Conservation (phyloP, 2,888 invertebrate species). For the Timema podura region DNA sequence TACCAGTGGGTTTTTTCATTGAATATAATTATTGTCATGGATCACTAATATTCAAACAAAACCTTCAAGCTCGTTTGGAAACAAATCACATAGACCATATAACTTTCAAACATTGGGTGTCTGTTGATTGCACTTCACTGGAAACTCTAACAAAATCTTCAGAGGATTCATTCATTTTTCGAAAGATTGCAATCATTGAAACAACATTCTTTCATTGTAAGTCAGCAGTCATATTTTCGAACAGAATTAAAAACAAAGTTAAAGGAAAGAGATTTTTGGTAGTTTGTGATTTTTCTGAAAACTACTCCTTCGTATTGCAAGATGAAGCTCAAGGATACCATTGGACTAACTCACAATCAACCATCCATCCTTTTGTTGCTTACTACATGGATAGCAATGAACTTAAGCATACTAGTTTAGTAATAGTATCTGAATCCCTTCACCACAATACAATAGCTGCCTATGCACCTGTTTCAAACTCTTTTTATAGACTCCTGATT, state of each 20-base stretch:
- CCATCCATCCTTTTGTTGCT: background rate
- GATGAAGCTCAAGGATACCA: slow-evolving; percentile 6
- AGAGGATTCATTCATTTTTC: slow-evolving; percentile 2
- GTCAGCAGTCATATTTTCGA: background rate
- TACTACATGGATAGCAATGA: too few species aligned
- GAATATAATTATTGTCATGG: background rate
- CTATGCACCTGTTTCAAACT: too few species aligned
- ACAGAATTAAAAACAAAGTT: background rate
- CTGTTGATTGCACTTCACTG: background rate
- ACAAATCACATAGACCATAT: background rate
- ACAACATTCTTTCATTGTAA: slow-evolving; percentile 7
- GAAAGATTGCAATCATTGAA: background rate
- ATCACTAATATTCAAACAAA: background rate
- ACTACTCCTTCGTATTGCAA: slow-evolving; percentile 5
- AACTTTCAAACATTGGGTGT: slow-evolving; percentile 2
- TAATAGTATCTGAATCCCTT: too few species aligned
- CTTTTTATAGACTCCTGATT: too few species aligned
- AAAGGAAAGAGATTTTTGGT: slow-evolving; percentile 3
- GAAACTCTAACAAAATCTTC: slow-evolving; percentile 6
- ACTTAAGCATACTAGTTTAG: too few species aligned
- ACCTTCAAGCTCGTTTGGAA: background rate
- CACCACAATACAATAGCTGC: too few species aligned
- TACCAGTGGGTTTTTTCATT: background rate
- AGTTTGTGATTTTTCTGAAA: slow-evolving; percentile 11
- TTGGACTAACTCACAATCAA: slow-evolving; percentile 1